A percentile compares a stretch with the other conserved stretches of the same genome.
Evolutionary conservation across 2,113 vertebrate species (phyloP).

Genomic region (Pseudorhombus dupliciocellatus): DNA sequence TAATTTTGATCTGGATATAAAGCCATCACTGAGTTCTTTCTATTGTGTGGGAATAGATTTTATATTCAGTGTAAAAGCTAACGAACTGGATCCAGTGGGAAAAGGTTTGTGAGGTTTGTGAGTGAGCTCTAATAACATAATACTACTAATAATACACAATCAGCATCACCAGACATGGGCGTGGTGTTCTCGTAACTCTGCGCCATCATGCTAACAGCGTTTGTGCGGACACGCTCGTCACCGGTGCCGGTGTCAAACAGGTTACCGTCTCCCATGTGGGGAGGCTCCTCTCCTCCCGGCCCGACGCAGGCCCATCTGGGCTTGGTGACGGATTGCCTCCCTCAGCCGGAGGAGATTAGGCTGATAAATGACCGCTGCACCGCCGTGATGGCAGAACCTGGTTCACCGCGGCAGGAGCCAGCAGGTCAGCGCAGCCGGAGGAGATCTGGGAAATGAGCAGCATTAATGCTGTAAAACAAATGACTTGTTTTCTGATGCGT

Average conservation of each 20-base stretch:
- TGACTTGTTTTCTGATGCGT: slow-evolving; percentile 26
- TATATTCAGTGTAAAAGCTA: too few species aligned
- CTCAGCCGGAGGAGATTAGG: slow-evolving; percentile 54
- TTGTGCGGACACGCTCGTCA: slow-evolving; percentile 24
- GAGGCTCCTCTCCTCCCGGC: slow-evolving; percentile 17
- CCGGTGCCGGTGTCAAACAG: slow-evolving; percentile 40
- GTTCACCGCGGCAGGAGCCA: slow-evolving; percentile 56
- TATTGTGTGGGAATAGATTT: too few species aligned
- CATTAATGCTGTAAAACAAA: slow-evolving; percentile 30
- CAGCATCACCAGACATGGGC: background rate
- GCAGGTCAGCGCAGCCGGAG: slow-evolving; percentile 38
- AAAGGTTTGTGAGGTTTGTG: too few species aligned
- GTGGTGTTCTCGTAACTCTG: background rate
- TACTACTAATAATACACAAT: background rate
- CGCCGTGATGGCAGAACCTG: slow-evolving; percentile 56
- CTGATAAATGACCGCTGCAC: slow-evolving; percentile 47
- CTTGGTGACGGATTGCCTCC: slow-evolving; percentile 58
- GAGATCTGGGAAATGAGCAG: slow-evolving; percentile 51
- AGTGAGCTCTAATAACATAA: background rate
- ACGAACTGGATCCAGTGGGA: too few species aligned
- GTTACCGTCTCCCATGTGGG: slow-evolving; percentile 28
- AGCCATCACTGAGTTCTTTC: too few species aligned
- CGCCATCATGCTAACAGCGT: background rate
- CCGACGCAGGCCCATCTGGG: slow-evolving; percentile 24
- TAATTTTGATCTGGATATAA: too few species aligned